phyloP scores from a whole-genome alignment of 2,888 invertebrate genomes.

The Fragum fragum region DNA sequence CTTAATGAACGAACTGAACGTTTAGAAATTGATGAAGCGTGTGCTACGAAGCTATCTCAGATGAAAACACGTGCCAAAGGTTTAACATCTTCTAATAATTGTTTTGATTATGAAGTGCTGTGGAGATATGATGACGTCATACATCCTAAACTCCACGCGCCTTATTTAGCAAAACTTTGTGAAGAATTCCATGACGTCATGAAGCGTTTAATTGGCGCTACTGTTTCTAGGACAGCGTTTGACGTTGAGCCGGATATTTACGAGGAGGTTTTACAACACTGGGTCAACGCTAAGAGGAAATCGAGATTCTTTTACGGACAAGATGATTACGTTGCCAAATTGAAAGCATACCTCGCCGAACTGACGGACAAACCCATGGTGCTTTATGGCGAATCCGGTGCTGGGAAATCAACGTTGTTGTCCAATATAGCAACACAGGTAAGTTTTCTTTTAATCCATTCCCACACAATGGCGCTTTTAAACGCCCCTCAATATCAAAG shows the following conservation, averaged over 20 bases:
- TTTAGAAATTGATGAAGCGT: conserved; percentile 72
- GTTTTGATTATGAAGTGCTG: conserved; percentile 78
- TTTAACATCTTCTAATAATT: conserved; percentile 72
- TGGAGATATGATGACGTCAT: conserved; percentile 85
- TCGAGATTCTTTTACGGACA: conserved; percentile 71
- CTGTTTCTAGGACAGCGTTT: conserved; percentile 61
- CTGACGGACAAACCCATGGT: conserved; percentile 75
- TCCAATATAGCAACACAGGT: conserved; percentile 81
- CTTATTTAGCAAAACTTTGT: conserved; percentile 80
- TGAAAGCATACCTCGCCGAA: conserved; percentile 76
- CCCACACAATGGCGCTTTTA: too few species aligned
- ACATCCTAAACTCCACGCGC: conserved; percentile 79
- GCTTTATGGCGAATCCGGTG: conserved; percentile 80
- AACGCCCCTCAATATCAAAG: too few species aligned
- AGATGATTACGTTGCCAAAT: conserved; percentile 64
- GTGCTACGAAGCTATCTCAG: conserved; percentile 69
- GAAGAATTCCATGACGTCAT: conserved; percentile 69
- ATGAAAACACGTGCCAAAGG: conserved; percentile 73
- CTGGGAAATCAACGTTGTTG: conserved; percentile 81
- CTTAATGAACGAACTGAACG: conserved; percentile 75
- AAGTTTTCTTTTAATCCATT: too few species aligned
- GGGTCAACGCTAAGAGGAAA: conserved; percentile 70
- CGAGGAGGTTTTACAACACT: conserved; percentile 75
- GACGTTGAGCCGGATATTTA: conserved; percentile 69
- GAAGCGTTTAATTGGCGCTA: conserved; percentile 72